Conservation (phyloP, 2,113 vertebrate species). For the Corythoichthys haematopterus region DNA sequence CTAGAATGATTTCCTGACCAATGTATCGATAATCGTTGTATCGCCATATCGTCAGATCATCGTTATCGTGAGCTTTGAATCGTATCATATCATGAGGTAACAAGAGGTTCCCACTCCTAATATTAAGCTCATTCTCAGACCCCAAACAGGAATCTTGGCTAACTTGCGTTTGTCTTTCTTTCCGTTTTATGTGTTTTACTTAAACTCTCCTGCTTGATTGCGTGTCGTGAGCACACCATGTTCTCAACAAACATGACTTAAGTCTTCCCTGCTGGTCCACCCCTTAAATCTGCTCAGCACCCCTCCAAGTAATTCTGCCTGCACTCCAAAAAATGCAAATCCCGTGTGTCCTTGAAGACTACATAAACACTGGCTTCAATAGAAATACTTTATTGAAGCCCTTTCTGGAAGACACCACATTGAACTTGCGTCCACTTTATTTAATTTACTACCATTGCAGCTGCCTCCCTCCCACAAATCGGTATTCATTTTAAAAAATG, state of each 20-base stretch:
- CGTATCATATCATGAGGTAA: too few relatives aligned
- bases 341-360: constrained; percentile 2
- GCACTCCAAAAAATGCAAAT: constrained; percentile 26
- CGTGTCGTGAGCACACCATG: constrained; percentile 58
- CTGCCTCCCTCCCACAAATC: too few relatives aligned
- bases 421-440: constrained; percentile 1
- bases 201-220: constrained; percentile 2
- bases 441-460: too few relatives aligned
- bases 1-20: too few relatives aligned
- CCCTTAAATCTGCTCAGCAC: constrained; percentile 24
- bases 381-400: constrained; percentile 10
- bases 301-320: constrained; percentile 16
- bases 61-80: too few relatives aligned
- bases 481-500: too few relatives aligned
- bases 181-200: background rate
- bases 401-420: background rate
- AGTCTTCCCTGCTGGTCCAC: constrained; percentile 21
- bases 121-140: constrained; percentile 38
- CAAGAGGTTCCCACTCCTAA: too few relatives aligned
- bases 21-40: too few relatives aligned
- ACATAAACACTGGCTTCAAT: constrained; percentile 7
- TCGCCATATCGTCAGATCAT: too few relatives aligned
- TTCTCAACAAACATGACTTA: constrained; percentile 66
- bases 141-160: constrained; percentile 39
- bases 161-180: constrained; percentile 18